Evolutionary conservation across 2,888 invertebrate genomes (phyloP), one percentile per base, ranked within the genome.

Genomic region (Thalpophila matura): DNA sequence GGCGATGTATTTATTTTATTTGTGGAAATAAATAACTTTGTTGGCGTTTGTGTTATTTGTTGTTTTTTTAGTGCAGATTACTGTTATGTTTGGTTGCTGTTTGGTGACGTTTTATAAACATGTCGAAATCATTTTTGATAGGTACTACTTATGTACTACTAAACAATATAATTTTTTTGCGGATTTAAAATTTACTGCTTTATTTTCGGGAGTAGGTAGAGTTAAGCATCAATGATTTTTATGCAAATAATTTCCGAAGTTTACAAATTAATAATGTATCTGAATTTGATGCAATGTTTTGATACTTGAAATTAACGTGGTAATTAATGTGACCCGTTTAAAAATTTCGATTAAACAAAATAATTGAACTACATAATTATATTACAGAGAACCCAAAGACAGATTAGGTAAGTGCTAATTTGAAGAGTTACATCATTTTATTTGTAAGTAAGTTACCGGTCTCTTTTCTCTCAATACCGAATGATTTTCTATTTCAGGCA

Each of bases 1-100:
- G 86, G 86, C 76, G 84, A 86, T 86, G 83, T 90, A 89, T 90
- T 90, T 91, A 90, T 91, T 91, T 90, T 90, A 88, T 91, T 87
- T 87, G 83, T 75, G 66, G 77, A 80, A 88, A 85, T 90, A 88
- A 85, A 85, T 82, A 86, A 86, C 84, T 87, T 82, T 69, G 80
- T 75, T 82, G 83, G 83, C 72, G 76, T 84, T 61, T 70, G 43
- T 51, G 51, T 83, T 80, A 79, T 72, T 74, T 75, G 60, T 75
- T 76, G 66, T 69, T 72, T 72, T 70, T 70, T 16, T 3, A 14
- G 18, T 51, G 46, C 20, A 53, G 33, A 74, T 71, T 66, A 26
- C 47, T 1, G 47, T 31, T 71, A 35, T 31, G 38, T n/a, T n/a
- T 33, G 26, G 35, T 50, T 49, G n/a, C n/a, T 29, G 31, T 26